These are phyloP conservation scores for Crepidodera aurea DNA, from an alignment of 2,888 invertebrate species.

Conservation along the genomic window DNA sequence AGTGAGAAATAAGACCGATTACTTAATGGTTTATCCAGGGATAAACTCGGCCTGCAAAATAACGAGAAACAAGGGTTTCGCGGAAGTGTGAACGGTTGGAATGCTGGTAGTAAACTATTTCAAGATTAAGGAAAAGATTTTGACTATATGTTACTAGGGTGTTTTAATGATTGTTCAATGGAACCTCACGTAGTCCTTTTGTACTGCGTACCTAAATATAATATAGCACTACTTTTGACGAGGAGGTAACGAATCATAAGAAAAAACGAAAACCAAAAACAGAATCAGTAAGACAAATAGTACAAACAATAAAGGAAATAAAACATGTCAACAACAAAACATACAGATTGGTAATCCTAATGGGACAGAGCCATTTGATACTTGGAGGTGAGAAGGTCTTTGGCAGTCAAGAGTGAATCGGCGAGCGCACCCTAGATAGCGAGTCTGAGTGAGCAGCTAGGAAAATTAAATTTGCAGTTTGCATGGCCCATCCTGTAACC, in stretches of 20 bases:
- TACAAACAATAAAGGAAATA: conserved; percentile 58
- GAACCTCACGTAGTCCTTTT: background rate
- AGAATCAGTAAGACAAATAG: conserved; percentile 43
- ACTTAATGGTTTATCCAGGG: too few relatives aligned
- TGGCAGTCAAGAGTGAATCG: conserved; percentile 58
- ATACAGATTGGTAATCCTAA: conserved; percentile 63
- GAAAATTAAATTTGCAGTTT: conserved; percentile 45
- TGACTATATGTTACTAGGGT: too few relatives aligned
- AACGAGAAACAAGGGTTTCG: too few relatives aligned
- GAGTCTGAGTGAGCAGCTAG: conserved; percentile 52
- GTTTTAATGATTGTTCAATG: too few relatives aligned
- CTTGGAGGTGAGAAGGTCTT: conserved; percentile 66
- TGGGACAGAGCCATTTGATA: conserved; percentile 67
- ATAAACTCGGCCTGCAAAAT: too few relatives aligned
- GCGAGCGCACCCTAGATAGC: conserved; percentile 53
- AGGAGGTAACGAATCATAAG: conserved; percentile 62
- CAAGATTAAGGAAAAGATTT: too few relatives aligned
- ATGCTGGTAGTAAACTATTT: too few relatives aligned
- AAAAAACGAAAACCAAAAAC: conserved; percentile 28
- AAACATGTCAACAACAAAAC: conserved; percentile 63
- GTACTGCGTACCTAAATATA: conserved; percentile 25
- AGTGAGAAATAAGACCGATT: too few relatives aligned
- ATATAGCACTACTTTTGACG: conserved; percentile 54
- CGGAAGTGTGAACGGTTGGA: too few relatives aligned
- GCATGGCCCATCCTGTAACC: conserved; percentile 46